phyloP scores from a whole-genome alignment of 2,888 invertebrate species.

The Drosophila atripex region DNA sequence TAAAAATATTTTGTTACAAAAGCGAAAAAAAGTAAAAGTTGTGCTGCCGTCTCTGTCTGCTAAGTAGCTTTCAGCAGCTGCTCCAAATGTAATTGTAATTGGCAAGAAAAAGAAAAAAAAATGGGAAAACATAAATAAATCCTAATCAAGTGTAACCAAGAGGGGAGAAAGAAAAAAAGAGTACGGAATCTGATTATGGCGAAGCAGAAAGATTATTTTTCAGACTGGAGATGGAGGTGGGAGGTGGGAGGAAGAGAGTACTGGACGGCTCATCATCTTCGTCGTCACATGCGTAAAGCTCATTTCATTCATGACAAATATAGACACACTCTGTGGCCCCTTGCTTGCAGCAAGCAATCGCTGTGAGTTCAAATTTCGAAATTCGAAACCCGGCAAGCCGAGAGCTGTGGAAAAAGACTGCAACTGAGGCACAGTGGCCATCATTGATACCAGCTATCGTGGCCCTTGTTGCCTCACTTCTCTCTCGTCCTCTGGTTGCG shows the following conservation, averaged over 20 bases:
- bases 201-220: conserved; percentile 22
- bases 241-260: background rate
- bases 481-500: background rate
- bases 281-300: conserved; percentile 52
- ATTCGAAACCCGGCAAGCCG: conserved; percentile 56
- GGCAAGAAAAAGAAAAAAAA: conserved; percentile 61
- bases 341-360: conserved; percentile 24
- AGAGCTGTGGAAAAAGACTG: conserved; percentile 10
- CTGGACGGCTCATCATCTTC: conserved; percentile 19
- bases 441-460: conserved; percentile 63
- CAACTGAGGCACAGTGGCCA: conserved; percentile 40
- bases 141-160: conserved; percentile 51
- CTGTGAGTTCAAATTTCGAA: conserved; percentile 53
- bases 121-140: conserved; percentile 50
- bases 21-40: conserved; percentile 66
- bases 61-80: conserved; percentile 60
- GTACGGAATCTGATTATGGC: conserved; percentile 47
- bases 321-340: background rate
- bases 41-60: conserved; percentile 12
- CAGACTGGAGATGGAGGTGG: background rate
- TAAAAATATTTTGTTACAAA: conserved; percentile 34
- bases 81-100: conserved; percentile 70
- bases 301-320: conserved; percentile 67
- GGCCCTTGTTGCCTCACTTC: background rate
- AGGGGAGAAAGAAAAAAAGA: background rate